Base-by-base conservation (phyloP, 2,113 vertebrate species). In the Trematocara nigrifrons region DNA sequence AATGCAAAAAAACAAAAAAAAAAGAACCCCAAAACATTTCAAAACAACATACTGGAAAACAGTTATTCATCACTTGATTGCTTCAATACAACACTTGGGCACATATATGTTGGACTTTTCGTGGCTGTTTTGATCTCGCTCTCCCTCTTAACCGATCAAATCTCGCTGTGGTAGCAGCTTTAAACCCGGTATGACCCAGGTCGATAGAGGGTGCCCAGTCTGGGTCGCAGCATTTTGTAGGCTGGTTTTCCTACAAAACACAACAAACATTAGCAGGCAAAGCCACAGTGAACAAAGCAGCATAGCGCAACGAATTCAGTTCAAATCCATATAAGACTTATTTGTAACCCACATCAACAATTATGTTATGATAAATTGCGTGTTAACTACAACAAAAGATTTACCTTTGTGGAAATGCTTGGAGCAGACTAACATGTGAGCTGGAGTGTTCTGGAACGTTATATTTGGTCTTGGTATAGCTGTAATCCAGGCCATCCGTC, bases 161-260 rank as follows among this genome's bases (percentile, higher is more conserved):
- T 54, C 53, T 54, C 0, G 20, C 53, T 26, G 12, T 56, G 54
- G 22, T 56, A 56, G 54, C 54, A 57, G 54, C 22, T 29, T 57
- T 57, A 57, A 57, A 15, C 54, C 15, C 22, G 0, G 10, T 54
- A 0, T 54, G 54, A 15, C 22, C 22, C 54, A 15, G 54, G 54
- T 8, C 0, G 22, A 29, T 29, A 56, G 54, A 29, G 54, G 54
- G 22, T 0, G 22, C 12, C 0, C 54, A 29, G 12, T 56, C 2
- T 15, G 12, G 54, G 15, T 3, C 12, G 12, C 54, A 56, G 54
- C 54, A 56, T 15, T 56, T 1, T 56, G 54, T 56, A 29, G 12
- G 12, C 54, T 56, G 6, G 22, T 29, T 56, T 56, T 8, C 22
- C 54, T 29, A 0, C 4, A 56, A 56, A 56, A 0, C 54, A 15